Conservation (phyloP, 2,888 invertebrate genomes). For the Meiosimyza platycephala region DNA sequence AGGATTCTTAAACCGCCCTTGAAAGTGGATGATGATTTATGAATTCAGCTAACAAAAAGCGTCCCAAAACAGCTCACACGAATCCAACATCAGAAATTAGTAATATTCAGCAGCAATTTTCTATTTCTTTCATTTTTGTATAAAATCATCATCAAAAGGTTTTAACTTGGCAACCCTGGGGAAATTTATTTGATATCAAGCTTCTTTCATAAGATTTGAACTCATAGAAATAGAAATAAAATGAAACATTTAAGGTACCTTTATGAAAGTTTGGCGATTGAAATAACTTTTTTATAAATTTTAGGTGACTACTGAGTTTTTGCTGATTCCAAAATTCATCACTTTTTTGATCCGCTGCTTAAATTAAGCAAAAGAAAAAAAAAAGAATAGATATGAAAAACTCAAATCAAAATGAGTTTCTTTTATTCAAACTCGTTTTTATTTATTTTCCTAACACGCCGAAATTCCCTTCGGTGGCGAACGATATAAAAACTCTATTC, state of each 20-base stretch:
- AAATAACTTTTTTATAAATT: background rate
- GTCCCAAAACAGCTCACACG: too few species aligned
- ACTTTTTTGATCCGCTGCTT: background rate
- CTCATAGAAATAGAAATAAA: background rate
- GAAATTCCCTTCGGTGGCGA: conserved; percentile 17
- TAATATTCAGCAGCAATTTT: too few species aligned
- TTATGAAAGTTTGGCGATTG: background rate
- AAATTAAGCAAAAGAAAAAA: too few species aligned
- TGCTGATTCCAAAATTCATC: conserved; percentile 10
- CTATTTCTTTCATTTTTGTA: too few species aligned
- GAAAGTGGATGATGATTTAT: too few species aligned
- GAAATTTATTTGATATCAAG: too few species aligned
- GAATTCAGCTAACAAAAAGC: too few species aligned
- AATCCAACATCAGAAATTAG: too few species aligned
- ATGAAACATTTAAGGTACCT: background rate
- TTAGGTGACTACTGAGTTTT: background rate
- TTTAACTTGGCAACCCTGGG: too few species aligned
- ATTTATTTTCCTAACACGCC: conserved; percentile 5
- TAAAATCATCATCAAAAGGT: too few species aligned
- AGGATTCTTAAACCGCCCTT: too few species aligned
- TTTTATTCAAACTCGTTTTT: background rate
- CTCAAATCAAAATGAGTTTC: conserved; percentile 20
- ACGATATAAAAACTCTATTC: background rate
- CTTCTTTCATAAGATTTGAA: too few species aligned
- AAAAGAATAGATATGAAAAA: background rate